Evolutionary conservation across 2,888 invertebrate species (phyloP).

Genomic region (Agrypnus murinus): DNA sequence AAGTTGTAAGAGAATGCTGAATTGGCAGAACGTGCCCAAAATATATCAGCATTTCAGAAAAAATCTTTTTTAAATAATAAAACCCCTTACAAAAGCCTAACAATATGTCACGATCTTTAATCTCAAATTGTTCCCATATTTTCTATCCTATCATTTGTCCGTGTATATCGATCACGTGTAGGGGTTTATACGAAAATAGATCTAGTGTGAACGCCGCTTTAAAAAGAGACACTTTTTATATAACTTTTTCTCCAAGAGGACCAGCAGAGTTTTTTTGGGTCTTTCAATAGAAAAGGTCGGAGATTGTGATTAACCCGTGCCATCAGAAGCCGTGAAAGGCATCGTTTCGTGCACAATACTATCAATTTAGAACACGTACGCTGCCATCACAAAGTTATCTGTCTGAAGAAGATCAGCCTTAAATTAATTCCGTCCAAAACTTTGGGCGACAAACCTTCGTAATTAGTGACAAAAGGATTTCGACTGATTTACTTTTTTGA

Average conservation of each 20-base stretch:
- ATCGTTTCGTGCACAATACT: conserved; percentile 32
- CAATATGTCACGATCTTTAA: conserved; percentile 14
- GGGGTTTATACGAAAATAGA: conserved; percentile 1
- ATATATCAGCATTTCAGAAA: too few relatives aligned
- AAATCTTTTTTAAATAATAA: too few relatives aligned
- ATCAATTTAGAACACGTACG: conserved; percentile 34
- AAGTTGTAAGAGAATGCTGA: too few relatives aligned
- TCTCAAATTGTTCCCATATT: neutral
- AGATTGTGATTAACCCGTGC: conserved; percentile 32
- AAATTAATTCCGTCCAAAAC: conserved; percentile 16
- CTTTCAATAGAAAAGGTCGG: conserved; percentile 30
- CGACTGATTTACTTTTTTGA: neutral
- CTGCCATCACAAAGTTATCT: conserved; percentile 23
- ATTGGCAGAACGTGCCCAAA: too few relatives aligned
- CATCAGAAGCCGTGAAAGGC: conserved; percentile 26
- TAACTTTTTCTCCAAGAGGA: neutral
- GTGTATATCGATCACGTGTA: neutral
- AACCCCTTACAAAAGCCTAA: neutral
- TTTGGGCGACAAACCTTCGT: conserved; percentile 10
- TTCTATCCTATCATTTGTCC: conserved; percentile 20
- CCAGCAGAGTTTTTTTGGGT: conserved; percentile 12
- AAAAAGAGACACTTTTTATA: conserved; percentile 20
- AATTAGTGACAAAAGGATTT: conserved; percentile 22
- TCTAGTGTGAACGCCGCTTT: conserved; percentile 1
- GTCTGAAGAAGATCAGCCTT: conserved; percentile 7